phyloP scores from a whole-genome alignment of 2,888 invertebrate species.

The Pyralis farinalis region DNA sequence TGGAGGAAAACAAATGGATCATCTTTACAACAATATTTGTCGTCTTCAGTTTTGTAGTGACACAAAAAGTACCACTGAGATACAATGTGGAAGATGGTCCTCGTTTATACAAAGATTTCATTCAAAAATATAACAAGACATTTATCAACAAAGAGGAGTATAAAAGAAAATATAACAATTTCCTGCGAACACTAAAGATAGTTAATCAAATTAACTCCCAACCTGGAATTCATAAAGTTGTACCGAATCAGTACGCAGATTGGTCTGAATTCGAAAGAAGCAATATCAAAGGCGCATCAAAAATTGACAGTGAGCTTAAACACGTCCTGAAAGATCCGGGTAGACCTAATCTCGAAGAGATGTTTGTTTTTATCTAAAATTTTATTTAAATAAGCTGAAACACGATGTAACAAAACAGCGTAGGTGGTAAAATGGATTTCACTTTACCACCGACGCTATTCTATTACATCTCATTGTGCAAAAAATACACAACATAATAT shows the following conservation, averaged over 20 bases:
- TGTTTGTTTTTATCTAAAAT: neutral
- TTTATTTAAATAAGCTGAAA: too few relatives aligned
- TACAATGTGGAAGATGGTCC: slow-evolving; percentile 30
- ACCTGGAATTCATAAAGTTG: slow-evolving; percentile 30
- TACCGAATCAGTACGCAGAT: slow-evolving; percentile 46
- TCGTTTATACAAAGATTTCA: slow-evolving; percentile 26
- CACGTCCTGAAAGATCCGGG: slow-evolving; percentile 10
- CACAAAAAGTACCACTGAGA: slow-evolving; percentile 6
- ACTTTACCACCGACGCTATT: too few relatives aligned
- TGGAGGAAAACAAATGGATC: too few relatives aligned
- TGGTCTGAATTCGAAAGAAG: slow-evolving; percentile 30
- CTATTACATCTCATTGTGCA: too few relatives aligned
- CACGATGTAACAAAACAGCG: too few relatives aligned
- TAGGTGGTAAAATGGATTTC: too few relatives aligned
- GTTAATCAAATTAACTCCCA: slow-evolving; percentile 44
- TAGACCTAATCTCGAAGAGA: slow-evolving; percentile 5
- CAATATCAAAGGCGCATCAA: slow-evolving; percentile 12
- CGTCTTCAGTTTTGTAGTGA: too few relatives aligned
- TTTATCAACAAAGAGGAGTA: slow-evolving; percentile 37
- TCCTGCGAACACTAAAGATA: slow-evolving; percentile 39
- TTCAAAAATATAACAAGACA: slow-evolving; percentile 33
- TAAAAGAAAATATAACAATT: slow-evolving; percentile 35
- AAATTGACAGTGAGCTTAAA: slow-evolving; percentile 35
- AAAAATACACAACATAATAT: too few relatives aligned
- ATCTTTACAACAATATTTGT: too few relatives aligned